Evolutionary conservation across 1,140 invertebrate species (phyloP), one percentile per base, ranked within the genome.

Genomic region (Augochlora pura): DNA sequence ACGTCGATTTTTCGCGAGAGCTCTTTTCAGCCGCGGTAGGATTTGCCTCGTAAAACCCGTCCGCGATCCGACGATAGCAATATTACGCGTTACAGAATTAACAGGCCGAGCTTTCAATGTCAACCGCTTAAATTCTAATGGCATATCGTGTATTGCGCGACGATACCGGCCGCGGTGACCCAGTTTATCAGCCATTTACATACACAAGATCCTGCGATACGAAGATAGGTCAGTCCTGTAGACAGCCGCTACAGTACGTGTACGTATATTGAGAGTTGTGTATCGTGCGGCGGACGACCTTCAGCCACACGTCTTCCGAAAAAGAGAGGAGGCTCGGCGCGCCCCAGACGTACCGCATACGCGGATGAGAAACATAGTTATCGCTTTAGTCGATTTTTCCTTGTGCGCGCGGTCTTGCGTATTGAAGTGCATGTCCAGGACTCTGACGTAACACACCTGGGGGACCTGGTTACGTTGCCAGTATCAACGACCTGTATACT

Each of bases 401-500:
- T 2, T 18, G 21, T 12, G 64, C 46, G 67, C 25, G 67, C 38
- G 27, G 42, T 25, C 46, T 63, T 68, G 42, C 66, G 21, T 18
- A 67, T 75, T 65, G 65, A 59, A 66, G 9, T 25, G 57, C 18
- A 69, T 38, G 46, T 49, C 25, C n/a, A 60, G 46, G 9, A 18
- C 4, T 49, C 23, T 70, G 46, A 70, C 66, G 73, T 77, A 68
- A 77, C 16, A 12, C 32, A 18, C n/a, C n/a, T n/a, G n/a, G 21
- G 46, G 46, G 70, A 60, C 70, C 70, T 39, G 62, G 64, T 80
- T 74, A 80, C 77, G 49, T 60, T 27, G 46, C 64, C 63, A 74
- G 54, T 67, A 80, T 80, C 77, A 74, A 63, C 23, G 64, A 80
- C 71, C 77, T n/a, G 71, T 32, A 52, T 52, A 63, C 60, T 46